These are phyloP conservation scores for Sebastes diploproa DNA, from an alignment of 2,797 vertebrate species.

Conservation along the genomic window DNA sequence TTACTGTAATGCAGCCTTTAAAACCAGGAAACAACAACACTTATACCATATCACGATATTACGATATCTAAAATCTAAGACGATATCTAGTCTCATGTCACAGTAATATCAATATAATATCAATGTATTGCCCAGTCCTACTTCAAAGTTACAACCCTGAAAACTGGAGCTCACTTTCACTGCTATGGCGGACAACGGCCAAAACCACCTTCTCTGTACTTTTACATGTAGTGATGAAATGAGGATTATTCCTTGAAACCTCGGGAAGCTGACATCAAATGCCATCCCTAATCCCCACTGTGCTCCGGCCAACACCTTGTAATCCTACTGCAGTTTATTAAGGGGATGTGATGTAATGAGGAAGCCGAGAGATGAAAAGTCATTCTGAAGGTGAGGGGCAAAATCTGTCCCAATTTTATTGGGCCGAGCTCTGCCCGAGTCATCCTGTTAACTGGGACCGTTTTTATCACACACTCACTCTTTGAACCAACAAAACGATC, in stretches of 20 bases:
- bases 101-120: no score
- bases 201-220: not conserved
- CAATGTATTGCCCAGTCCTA: not conserved
- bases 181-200: not conserved
- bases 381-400: constrained; percentile 24
- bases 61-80: no score
- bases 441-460: constrained; percentile 4
- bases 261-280: constrained; percentile 38
- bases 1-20: no score
- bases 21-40: no score
- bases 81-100: no score
- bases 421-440: not conserved
- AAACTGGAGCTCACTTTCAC: not conserved
- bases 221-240: constrained; percentile 21
- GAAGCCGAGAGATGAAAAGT: constrained; percentile 33
- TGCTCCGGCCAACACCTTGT: constrained; percentile 28
- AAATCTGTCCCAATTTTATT: constrained; percentile 18
- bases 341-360: constrained; percentile 50
- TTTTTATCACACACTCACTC: constrained; percentile 5
- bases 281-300: constrained; percentile 36
- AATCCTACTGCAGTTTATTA: constrained; percentile 49
- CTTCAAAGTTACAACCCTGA: not conserved
- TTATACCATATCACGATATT: no score
- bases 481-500: not conserved
- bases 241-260: constrained; percentile 31